Evolutionary conservation across 1,140 invertebrate genomes (phyloP).

Genomic region (Drosophila tsacasi): DNA sequence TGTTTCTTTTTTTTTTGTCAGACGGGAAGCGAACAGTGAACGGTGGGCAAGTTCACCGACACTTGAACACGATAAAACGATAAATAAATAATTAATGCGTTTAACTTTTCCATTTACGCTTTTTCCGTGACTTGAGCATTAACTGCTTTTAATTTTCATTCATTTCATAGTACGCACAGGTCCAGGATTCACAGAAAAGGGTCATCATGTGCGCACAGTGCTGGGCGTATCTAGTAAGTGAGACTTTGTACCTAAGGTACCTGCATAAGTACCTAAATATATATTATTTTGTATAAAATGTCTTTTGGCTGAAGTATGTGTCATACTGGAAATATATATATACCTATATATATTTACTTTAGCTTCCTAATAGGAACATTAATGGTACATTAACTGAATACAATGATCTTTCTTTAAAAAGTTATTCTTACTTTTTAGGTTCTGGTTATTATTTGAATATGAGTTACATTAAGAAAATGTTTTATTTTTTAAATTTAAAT

Average conservation of each 20-base stretch:
- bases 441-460: no score
- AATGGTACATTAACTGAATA: no score
- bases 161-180: conserved; percentile 64
- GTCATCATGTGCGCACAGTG: conserved; percentile 19
- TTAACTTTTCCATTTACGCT: conserved; percentile 84
- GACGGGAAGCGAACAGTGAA: conserved; percentile 38
- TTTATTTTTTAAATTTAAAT: no score
- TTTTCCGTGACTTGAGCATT: conserved; percentile 84
- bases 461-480: no score
- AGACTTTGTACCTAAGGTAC: not conserved
- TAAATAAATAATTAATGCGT: conserved; percentile 84
- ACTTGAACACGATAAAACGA: conserved; percentile 81
- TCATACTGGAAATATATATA: no score
- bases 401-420: no score
- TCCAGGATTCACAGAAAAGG: conserved; percentile 35
- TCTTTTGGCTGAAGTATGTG: no score
- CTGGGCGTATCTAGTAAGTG: not conserved
- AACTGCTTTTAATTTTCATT: conserved; percentile 83
- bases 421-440: no score
- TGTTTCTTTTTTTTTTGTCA: conserved; percentile 29
- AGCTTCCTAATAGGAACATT: no score
- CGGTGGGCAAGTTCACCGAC: conserved; percentile 73
- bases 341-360: no score
- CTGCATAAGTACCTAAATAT: not conserved
- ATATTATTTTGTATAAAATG: no score